Conservation (phyloP, 2,888 invertebrate species). For the Dermolepida albohirtum region DNA sequence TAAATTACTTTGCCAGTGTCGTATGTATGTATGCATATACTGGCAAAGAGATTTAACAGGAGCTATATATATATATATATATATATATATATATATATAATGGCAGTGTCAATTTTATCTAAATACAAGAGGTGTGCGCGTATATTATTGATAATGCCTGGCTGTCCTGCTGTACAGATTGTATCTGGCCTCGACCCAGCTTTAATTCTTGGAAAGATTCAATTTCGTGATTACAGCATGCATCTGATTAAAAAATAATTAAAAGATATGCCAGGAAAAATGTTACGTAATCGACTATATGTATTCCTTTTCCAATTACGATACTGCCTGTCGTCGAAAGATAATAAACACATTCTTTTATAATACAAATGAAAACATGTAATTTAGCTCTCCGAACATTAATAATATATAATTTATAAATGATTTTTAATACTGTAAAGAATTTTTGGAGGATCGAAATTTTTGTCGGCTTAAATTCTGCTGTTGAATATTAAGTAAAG, state of each 20-base stretch:
- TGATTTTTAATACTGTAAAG: no score
- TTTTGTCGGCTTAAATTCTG: no score
- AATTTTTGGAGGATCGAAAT: no score
- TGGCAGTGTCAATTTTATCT: slow-evolving; percentile 15
- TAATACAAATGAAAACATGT: no score
- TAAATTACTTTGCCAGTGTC: no score
- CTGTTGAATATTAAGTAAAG: no score
- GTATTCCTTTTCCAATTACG: slow-evolving; percentile 4
- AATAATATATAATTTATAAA: no score
- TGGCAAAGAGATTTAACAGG: no score
- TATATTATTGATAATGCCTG: slow-evolving; percentile 23
- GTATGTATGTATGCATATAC: no score
- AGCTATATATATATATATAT: no score
- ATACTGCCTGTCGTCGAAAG: not conserved
- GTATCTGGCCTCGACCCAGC: not conserved
- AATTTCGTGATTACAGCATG: slow-evolving; percentile 14
- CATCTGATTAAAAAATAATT: slow-evolving; percentile 28
- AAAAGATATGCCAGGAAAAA: slow-evolving; percentile 13
- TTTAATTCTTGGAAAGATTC: slow-evolving; percentile 21
- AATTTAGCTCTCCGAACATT: no score
- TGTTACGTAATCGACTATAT: not conserved
- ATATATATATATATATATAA: slow-evolving; percentile 30
- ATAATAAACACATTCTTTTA: no score
- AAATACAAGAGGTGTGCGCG: slow-evolving; percentile 22
- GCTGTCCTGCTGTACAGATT: slow-evolving; percentile 5